Base-by-base conservation (phyloP, 2,797 vertebrate species). In the Ficedula albicollis region DNA sequence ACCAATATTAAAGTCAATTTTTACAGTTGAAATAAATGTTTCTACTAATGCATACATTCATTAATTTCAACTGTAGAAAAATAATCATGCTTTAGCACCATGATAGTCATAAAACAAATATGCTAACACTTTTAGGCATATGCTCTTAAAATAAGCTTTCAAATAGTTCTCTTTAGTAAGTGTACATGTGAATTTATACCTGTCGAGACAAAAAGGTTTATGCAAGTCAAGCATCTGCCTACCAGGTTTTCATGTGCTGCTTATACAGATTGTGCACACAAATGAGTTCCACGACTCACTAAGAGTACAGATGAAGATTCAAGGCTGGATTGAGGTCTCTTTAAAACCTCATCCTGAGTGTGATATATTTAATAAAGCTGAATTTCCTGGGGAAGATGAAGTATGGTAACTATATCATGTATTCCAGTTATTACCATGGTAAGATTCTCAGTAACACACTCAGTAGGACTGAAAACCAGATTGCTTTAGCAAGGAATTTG, bases 1-100 rank as follows among this genome's bases (percentile, higher is more conserved):
- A 93, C 76, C 89, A 91, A 67, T 46, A 76, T 41, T 62, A 81
- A 69, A 87, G 60, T 74, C 2, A 87, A 75, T 81, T 92, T 96
- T 90, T 93, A 81, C 34, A 69, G 78, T n/a, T 69, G 62, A 88
- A 94, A 91, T 76, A 88, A 84, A 39, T 60, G 9, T 86, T 84
- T 91, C 62, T 81, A 15, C 55, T 78, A 59, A 48, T 88, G 32
- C 60, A 78, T 39, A 43, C 8, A 49, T 84, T 75, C 39, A 81
- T 77, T 91, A 80, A 84, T 91, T 93, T 94, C 32, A 67, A 10
- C 21, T 56, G 13, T 41, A 78, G 68, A 92, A 92, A 89, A 81
- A 68, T 55, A 60, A 66, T 59, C 0, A 0, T 69, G 26, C 55
- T 92, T 93, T 78, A 75, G 34, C 27, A 69, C 21, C 8, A 19